Conservation (phyloP, 2,888 invertebrate genomes). For the Melanophora roralis region DNA sequence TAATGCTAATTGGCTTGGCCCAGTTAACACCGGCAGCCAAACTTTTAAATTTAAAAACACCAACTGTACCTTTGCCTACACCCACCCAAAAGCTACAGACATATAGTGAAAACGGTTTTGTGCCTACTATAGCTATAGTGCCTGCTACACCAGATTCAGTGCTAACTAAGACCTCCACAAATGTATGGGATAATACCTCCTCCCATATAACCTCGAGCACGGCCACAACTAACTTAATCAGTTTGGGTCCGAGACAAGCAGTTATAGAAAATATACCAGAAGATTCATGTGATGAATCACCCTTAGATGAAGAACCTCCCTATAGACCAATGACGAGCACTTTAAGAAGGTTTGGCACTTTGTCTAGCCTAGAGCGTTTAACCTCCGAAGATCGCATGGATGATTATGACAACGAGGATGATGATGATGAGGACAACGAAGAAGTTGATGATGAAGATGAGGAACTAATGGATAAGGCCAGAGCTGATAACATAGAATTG, state of each 20-base stretch:
- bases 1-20: conserved; percentile 83
- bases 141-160: conserved; percentile 84
- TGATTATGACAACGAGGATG: conserved; percentile 78
- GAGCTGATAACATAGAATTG: conserved; percentile 76
- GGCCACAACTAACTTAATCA: conserved; percentile 68
- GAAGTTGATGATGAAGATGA: conserved; percentile 64
- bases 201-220: conserved; percentile 75
- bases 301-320: conserved; percentile 85
- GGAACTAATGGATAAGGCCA: conserved; percentile 63
- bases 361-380: conserved; percentile 84
- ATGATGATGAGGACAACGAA: conserved; percentile 65
- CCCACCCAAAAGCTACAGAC: conserved; percentile 68
- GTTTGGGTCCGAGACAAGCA: conserved; percentile 69
- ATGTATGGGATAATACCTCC: conserved; percentile 75
- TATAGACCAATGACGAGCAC: conserved; percentile 81
- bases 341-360: conserved; percentile 82
- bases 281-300: conserved; percentile 83
- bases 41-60: conserved; percentile 77
- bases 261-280: conserved; percentile 78
- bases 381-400: conserved; percentile 79
- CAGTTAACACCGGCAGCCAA: conserved; percentile 79
- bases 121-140: conserved; percentile 85
- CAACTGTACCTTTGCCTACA: conserved; percentile 63
- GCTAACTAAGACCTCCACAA: conserved; percentile 75
- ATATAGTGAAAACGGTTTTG: conserved; percentile 64